These are phyloP conservation scores for Cerastis rubricosa DNA, from an alignment of 2,888 invertebrate species.

Conservation along the genomic window DNA sequence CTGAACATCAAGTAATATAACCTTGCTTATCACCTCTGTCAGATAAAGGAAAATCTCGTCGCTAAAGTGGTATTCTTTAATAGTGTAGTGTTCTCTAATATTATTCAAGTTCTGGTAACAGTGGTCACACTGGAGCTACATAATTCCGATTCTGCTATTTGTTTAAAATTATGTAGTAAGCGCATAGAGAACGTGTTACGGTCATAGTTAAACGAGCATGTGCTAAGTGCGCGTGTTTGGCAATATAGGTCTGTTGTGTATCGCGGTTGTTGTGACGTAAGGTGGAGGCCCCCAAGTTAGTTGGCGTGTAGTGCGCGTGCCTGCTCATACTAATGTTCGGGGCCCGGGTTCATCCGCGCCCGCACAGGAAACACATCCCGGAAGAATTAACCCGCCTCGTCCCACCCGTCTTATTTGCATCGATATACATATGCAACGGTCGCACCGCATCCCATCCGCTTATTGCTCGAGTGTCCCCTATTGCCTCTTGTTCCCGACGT, in stretches of 20 bases:
- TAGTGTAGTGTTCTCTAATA: background rate
- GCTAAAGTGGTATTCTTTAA: background rate
- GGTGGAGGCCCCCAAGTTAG: conserved; percentile 44
- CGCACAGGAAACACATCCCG: conserved; percentile 89
- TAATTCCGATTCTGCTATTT: conserved; percentile 13
- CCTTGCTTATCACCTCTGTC: background rate
- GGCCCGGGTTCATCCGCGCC: conserved; percentile 66
- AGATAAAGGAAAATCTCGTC: background rate
- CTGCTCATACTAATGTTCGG: conserved; percentile 80
- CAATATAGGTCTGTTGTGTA: conserved; percentile 47
- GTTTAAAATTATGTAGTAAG: conserved; percentile 17
- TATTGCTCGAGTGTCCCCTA: conserved; percentile 56
- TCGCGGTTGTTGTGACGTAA: conserved; percentile 55
- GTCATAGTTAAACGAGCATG: conserved; percentile 37
- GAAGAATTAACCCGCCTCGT: conserved; percentile 85
- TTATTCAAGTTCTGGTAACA: background rate
- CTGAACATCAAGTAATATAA: background rate
- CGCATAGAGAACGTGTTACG: conserved; percentile 20
- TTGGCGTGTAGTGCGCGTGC: conserved; percentile 73
- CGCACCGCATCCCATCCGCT: conserved; percentile 59
- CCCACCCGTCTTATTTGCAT: conserved; percentile 82
- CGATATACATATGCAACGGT: conserved; percentile 75
- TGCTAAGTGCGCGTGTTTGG: conserved; percentile 39
- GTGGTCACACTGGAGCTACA: background rate
- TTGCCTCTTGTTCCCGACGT: conserved; percentile 52